Conservation (phyloP, 2,113 vertebrate species). For the Hypanus sabinus region DNA sequence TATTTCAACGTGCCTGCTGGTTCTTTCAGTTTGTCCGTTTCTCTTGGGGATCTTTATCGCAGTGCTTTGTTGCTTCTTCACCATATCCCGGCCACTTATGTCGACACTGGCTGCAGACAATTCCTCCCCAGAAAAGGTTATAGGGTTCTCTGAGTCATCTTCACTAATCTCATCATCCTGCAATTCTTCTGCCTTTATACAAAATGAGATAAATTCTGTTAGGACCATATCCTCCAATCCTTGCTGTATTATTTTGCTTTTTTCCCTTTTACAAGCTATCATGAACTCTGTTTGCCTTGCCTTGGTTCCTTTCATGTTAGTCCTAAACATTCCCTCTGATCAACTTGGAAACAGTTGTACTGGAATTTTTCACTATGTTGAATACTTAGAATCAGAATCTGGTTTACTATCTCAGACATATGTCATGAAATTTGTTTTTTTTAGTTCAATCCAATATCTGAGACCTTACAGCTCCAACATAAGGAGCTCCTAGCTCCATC, state of each 20-base stretch:
- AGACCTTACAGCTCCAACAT: background rate
- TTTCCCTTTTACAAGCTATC: background rate
- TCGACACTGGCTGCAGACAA: background rate
- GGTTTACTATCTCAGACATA: too few species aligned
- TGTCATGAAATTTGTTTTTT: too few species aligned
- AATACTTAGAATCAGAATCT: too few species aligned
- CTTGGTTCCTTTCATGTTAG: background rate
- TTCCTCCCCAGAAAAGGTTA: background rate
- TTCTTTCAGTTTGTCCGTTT: background rate
- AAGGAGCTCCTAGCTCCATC: too few species aligned
- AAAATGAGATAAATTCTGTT: background rate
- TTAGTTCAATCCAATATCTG: background rate
- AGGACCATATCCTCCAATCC: background rate
- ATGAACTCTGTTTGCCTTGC: background rate
- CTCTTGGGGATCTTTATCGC: background rate
- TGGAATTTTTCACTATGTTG: background rate
- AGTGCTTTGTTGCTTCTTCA: background rate
- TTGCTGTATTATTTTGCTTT: background rate
- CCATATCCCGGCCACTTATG: background rate
- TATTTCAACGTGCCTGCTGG: background rate
- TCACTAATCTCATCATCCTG: constrained; percentile 22
- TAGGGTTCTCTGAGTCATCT: background rate
- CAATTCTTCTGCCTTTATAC: background rate
- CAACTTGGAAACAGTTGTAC: background rate
- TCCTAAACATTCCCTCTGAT: background rate